Percentiles rank a stretch among this genome's conserved stretches.
Conservation (phyloP, 2,113 vertebrate species). For the Caranx ignobilis region DNA sequence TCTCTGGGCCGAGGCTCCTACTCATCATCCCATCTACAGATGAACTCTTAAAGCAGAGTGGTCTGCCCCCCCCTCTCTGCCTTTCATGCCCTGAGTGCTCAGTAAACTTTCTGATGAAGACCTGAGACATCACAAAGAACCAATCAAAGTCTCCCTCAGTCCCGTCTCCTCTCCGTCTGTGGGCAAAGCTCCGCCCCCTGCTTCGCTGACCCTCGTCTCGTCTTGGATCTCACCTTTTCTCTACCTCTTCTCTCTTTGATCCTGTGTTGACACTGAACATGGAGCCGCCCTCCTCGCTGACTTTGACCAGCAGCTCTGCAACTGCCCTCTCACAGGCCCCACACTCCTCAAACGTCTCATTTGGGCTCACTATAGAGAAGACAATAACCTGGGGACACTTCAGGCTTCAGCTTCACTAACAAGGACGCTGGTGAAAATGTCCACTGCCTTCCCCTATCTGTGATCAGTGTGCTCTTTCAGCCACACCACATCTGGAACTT, state of each 20-base stretch:
- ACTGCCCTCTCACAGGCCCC: not conserved
- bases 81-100: not conserved
- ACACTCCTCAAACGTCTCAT: not conserved
- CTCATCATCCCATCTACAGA: not conserved
- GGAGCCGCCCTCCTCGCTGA: not conserved
- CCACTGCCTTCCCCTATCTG: not conserved
- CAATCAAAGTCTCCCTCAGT: not conserved
- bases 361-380: not conserved
- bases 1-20: not conserved
- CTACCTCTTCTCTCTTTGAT: slow-evolving; percentile 16
- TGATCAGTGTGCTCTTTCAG: slow-evolving; percentile 11
- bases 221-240: not conserved
- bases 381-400: not conserved
- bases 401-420: not conserved
- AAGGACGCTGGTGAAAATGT: not conserved
- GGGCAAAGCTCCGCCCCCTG: too few species aligned
- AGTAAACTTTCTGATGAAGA: not conserved
- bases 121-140: not conserved
- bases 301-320: not conserved
- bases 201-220: not conserved
- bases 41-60: not conserved
- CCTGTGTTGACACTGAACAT: not conserved
- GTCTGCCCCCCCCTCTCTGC: not conserved
- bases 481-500: slow-evolving; percentile 38
- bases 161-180: not conserved